These are phyloP conservation scores for Naja naja DNA, from an alignment of 2,113 vertebrate species.

Conservation along the genomic window DNA sequence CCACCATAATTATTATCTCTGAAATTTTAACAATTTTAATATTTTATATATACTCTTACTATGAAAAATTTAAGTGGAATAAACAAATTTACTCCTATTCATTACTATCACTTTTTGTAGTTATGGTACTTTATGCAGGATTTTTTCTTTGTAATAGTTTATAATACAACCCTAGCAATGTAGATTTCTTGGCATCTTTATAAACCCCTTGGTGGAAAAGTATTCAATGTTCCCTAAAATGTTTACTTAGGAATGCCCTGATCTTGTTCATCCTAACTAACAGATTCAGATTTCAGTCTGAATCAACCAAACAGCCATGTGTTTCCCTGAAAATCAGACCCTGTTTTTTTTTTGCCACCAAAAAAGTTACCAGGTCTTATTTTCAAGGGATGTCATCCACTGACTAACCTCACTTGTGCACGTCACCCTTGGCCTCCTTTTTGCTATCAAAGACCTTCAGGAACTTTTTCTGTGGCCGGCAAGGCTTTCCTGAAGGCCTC, in stretches of 20 bases:
- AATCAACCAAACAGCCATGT: not conserved
- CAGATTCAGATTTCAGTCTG: not conserved
- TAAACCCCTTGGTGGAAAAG: not conserved
- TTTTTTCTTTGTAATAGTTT: not conserved
- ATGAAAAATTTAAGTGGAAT: not conserved
- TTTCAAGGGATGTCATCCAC: too few species aligned
- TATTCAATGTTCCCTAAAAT: not conserved
- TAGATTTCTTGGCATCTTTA: not conserved
- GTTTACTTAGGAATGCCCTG: not conserved
- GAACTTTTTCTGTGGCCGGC: too few species aligned
- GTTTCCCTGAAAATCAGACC: too few species aligned
- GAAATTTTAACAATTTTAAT: not conserved
- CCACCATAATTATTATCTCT: not conserved
- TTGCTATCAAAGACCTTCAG: too few species aligned
- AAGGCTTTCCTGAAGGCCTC: too few species aligned
- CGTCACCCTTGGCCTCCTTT: too few species aligned
- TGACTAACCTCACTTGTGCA: too few species aligned
- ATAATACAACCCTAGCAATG: not conserved
- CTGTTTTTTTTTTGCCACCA: too few species aligned
- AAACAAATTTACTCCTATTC: not conserved
- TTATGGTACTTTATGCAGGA: not conserved
- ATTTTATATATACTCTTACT: not conserved
- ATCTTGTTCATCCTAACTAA: too few species aligned
- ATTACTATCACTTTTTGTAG: not conserved
- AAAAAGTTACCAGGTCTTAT: too few species aligned